Conservation (phyloP, 37 sponge, comb jelly and placozoan genomes). For the Haliclona indistincta region DNA sequence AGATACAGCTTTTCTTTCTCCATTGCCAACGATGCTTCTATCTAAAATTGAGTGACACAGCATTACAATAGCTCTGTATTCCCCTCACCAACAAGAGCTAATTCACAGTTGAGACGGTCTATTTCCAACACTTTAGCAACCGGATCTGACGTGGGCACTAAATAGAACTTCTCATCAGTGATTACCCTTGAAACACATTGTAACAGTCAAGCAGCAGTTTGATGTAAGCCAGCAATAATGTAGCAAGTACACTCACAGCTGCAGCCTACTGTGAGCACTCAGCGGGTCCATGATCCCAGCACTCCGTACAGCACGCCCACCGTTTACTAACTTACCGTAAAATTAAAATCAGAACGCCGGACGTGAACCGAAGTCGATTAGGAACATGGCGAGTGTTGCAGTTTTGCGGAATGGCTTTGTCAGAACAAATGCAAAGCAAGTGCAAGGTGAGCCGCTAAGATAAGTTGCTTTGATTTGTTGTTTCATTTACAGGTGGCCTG, state of each 20-base stretch:
- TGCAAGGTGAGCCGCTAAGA: too few species aligned
- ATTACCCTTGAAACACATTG: constrained; percentile 22
- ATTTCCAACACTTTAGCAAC: constrained; percentile 68
- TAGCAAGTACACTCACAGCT: constrained; percentile 26
- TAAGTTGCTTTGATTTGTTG: too few species aligned
- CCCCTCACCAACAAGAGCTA: constrained; percentile 49
- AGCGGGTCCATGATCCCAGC: background rate
- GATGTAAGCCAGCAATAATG: background rate
- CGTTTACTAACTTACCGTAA: too few species aligned
- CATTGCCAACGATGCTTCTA: constrained; percentile 2
- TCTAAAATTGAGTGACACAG: background rate
- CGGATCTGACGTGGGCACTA: constrained; percentile 21
- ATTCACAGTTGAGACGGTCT: constrained; percentile 67
- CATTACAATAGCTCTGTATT: background rate
- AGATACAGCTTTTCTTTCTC: constrained; percentile 14
- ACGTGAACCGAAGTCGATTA: too few species aligned
- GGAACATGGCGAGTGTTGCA: too few species aligned
- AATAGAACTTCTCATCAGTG: constrained; percentile 72
- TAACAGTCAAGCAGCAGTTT: too few species aligned
- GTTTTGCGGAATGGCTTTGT: too few species aligned
- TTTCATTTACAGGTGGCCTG: too few species aligned
- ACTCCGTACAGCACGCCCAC: too few species aligned
- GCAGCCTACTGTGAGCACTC: constrained; percentile 11
- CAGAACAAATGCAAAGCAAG: too few species aligned
- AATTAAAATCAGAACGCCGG: too few species aligned